phyloP scores from a whole-genome alignment of 2,113 vertebrate species.

The Pseudorectes ferrugineus region DNA sequence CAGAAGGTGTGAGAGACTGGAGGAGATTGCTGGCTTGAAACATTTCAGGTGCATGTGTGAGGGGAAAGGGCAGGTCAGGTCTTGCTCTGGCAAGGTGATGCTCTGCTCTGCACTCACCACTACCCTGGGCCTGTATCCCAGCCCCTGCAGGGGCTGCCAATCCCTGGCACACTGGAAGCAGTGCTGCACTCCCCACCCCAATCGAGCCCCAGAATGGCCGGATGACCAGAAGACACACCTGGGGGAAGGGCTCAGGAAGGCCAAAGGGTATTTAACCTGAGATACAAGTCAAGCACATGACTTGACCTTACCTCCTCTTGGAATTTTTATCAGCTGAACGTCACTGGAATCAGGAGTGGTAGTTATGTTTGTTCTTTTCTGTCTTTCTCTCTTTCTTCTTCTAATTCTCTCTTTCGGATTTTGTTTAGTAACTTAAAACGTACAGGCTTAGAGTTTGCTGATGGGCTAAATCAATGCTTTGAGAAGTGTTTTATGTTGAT shows the following conservation, averaged over 20 bases:
- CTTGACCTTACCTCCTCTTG: background rate
- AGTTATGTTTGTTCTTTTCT: background rate
- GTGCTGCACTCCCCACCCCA: background rate
- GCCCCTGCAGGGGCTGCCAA: background rate
- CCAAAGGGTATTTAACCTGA: background rate
- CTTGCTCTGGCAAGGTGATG: accelerated
- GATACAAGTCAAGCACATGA: background rate
- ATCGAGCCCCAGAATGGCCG: background rate
- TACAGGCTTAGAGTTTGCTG: background rate
- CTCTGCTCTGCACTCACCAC: background rate
- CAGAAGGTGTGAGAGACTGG: background rate
- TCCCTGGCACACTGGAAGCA: too few species aligned
- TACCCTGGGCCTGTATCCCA: background rate
- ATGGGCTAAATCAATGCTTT: background rate
- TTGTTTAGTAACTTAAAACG: background rate
- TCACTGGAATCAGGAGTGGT: background rate
- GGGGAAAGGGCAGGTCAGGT: background rate
- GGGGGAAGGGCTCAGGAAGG: background rate
- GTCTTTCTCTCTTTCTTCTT: background rate
- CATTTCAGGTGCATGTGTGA: background rate
- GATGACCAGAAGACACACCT: too few species aligned
- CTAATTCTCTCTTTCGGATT: background rate
- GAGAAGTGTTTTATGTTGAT: background rate
- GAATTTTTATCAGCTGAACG: background rate
- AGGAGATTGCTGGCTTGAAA: background rate